A percentile compares a stretch with the other conserved stretches of the same genome.
phyloP scores from a whole-genome alignment of 1,140 invertebrate species.

The Grapholita molesta region DNA sequence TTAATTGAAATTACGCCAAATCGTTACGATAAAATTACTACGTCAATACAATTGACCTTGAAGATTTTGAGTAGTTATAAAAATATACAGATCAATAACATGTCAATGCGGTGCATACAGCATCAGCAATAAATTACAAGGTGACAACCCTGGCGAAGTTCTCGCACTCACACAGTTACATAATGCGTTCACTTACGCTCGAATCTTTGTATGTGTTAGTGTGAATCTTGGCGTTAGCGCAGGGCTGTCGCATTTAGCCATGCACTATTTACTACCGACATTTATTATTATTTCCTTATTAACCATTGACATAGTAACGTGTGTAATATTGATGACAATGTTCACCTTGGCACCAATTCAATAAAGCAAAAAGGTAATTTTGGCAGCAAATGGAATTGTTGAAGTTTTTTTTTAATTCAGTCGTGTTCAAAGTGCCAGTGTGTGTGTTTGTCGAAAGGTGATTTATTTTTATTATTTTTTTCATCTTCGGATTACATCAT shows the following conservation, averaged over 20 bases:
- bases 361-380: constrained; percentile 9
- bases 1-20: too few species aligned
- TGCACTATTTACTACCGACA: constrained; percentile 17
- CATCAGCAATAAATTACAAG: background rate
- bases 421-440: constrained; percentile 4
- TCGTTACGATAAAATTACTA: too few species aligned
- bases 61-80: background rate
- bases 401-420: constrained; percentile 25
- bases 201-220: background rate
- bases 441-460: constrained; percentile 8
- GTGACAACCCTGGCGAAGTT: constrained; percentile 3
- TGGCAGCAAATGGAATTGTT: background rate
- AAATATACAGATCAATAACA: background rate
- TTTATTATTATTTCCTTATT: constrained; percentile 20
- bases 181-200: background rate
- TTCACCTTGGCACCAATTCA: constrained; percentile 20
- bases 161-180: background rate
- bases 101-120: background rate
- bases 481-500: background rate
- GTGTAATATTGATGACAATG: constrained; percentile 4
- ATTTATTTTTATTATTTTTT: background rate
- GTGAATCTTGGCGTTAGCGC: background rate
- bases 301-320: constrained; percentile 17
- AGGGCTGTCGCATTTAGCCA: background rate
- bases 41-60: too few species aligned